These are phyloP conservation scores for Sphaeramia orbicularis DNA, from an alignment of 2,797 vertebrate genomes.

Conservation along the genomic window DNA sequence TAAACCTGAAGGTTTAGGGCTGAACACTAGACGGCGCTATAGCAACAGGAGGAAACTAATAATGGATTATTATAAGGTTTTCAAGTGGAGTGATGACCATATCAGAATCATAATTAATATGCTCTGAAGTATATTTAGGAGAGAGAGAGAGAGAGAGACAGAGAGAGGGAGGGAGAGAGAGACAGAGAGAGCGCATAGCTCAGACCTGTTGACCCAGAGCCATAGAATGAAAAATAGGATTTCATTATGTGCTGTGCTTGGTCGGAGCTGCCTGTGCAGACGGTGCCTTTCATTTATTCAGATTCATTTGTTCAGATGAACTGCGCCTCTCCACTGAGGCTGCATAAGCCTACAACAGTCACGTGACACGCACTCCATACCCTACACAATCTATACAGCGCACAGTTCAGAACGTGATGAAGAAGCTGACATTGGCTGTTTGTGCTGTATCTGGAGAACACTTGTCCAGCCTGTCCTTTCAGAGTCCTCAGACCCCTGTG, in stretches of 20 bases:
- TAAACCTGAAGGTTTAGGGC: no score
- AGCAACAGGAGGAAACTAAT: no score
- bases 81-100: no score
- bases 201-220: slow-evolving; percentile 64
- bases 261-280: slow-evolving; percentile 6
- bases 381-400: accelerated
- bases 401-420: no score
- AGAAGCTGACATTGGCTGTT: neutral
- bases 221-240: slow-evolving; percentile 28
- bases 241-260: slow-evolving; percentile 15
- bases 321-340: neutral
- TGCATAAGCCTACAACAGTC: neutral
- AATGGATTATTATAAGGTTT: no score
- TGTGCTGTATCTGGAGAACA: neutral
- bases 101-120: no score
- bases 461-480: slow-evolving; percentile 2
- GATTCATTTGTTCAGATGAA: slow-evolving; percentile 12
- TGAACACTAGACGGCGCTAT: no score
- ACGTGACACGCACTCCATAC: neutral
- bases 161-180: neutral
- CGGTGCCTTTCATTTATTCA: no score
- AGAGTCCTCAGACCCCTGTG: neutral
- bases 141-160: neutral
- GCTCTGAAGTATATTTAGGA: no score
- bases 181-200: neutral